Base-by-base conservation (phyloP, 2,797 vertebrate species). In the Xenentodon cancila region DNA sequence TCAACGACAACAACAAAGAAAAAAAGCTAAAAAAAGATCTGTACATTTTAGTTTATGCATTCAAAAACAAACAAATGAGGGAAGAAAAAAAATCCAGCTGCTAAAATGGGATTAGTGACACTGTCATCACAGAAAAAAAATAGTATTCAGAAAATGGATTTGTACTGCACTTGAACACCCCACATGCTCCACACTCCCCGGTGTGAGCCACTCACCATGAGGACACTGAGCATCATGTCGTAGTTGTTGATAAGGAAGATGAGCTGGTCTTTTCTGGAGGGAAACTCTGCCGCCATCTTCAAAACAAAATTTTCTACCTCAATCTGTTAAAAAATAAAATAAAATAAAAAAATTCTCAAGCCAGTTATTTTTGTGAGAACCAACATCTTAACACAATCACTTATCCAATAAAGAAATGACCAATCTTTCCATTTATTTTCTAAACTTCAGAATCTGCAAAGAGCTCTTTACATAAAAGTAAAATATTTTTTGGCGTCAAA, bases 221-320 rank as follows among this genome's bases (percentile, higher is more conserved):
- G 93, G 51, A 98, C 96, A 0, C 94, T 91, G 56, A 98, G 92
- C 96, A 98, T 90, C 96, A 98, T 98, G 88, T 98, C 96, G 0
- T 98, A 97, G 91, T 98, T 98, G 91, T 98, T 98, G 67, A 97
- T 97, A 72, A 98, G 94, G 88, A 98, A 97, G 80, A 97, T 94
- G 11, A 98, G 95, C 84, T 98, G 96, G 60, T 98, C 96, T 79
- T 93, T 92, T 65, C 96, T 93, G 7, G 96, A 97, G 1, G 96
- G 96, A 85, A 98, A 98, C 81, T 98, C 96, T 0, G 96, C 96
- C 0, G 96, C 96, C 92, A 98, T 97, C 18, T 95, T 95, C n/a
- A 98, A 89, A 19, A 98, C 96, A 53, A 98, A 97, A 79, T 98
- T 97, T 71, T 97, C 96, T 71, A 97, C 96, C 52, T 98, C 96